These are phyloP conservation scores for Tympanuchus pallidicinctus DNA, from an alignment of 2,113 vertebrate genomes.

Conservation along the genomic window DNA sequence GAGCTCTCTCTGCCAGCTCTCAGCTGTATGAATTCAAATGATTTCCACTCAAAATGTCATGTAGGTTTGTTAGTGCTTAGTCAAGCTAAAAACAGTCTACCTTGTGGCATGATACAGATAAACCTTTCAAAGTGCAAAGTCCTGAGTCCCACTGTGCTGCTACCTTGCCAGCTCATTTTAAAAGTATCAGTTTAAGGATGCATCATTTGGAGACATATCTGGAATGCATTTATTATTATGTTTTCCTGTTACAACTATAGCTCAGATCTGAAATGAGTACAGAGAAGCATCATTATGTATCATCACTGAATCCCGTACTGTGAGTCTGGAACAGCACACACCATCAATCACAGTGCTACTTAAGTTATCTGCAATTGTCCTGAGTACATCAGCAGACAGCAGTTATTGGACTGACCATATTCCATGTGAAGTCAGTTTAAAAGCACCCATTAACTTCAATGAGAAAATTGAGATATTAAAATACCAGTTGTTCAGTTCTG, in stretches of 20 bases:
- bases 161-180: neutral
- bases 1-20: neutral
- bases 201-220: neutral
- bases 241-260: neutral
- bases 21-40: neutral
- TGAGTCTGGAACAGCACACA: neutral
- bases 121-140: neutral
- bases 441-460: constrained; percentile 44
- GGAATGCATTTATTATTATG: neutral
- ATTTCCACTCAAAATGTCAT: neutral
- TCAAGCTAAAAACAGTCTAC: neutral
- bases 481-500: constrained; percentile 14
- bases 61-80: neutral
- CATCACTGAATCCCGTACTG: neutral
- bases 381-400: neutral
- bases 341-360: rapidly evolving
- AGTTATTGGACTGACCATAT: neutral
- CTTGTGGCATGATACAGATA: neutral
- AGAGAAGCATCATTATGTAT: neutral
- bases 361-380: neutral
- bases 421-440: neutral
- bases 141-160: neutral
- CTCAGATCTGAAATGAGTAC: neutral
- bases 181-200: neutral
- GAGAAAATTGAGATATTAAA: constrained; percentile 37